Base-by-base conservation (phyloP, 2,113 vertebrate genomes). In the Ptilonorhynchus violaceus region DNA sequence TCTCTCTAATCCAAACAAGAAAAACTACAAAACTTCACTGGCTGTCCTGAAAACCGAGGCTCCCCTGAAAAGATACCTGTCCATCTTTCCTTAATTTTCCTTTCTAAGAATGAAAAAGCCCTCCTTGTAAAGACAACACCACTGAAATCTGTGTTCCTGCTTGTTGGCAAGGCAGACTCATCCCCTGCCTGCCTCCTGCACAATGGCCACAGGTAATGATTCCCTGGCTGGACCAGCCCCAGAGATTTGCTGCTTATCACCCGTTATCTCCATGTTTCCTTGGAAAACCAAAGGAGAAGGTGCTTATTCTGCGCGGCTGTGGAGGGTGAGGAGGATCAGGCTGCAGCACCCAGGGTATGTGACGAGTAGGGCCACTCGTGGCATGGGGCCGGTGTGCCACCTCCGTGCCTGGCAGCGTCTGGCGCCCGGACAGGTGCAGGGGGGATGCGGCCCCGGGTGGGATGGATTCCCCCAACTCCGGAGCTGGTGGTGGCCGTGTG, bases 321-420 rank as follows among this genome's bases (percentile, higher is more conserved):
- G 10, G 42, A 91, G 33, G 52, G 15, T 12, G 39, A 85, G 59
- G 30, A 73, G 50, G 37, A 17, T 37, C 0, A 5, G 85, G 50
- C 64, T 66, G 68, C 2, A 20, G 50, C 69, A 59, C 6, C 33
- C 24, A 1, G 13, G 55, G 11, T 30, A 9, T 1, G 13, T 33
- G 9, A 25, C 4, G 25, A 14, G 59, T 0, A 2, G 64, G 1
- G 60, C 30, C 18, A 6, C 64, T 30, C 18, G 7, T 39, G n/a
- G 69, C 89, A 10, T 0, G 4, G 49, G 35, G 31, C 44, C 69
- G 9, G 0, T 0, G 6, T 31, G 58, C 28, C 12, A 4, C 12
- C 44, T 42, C 75, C 0, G 0, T 11, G 52, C 79, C 68, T 27
- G 56, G 47, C 20, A 31, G 31, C 2, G 5, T 30, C 44, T 28